Evolutionary conservation across 1,140 invertebrate species (phyloP), one percentile per base, ranked within the genome.

Genomic region (Colletes latitarsis): DNA sequence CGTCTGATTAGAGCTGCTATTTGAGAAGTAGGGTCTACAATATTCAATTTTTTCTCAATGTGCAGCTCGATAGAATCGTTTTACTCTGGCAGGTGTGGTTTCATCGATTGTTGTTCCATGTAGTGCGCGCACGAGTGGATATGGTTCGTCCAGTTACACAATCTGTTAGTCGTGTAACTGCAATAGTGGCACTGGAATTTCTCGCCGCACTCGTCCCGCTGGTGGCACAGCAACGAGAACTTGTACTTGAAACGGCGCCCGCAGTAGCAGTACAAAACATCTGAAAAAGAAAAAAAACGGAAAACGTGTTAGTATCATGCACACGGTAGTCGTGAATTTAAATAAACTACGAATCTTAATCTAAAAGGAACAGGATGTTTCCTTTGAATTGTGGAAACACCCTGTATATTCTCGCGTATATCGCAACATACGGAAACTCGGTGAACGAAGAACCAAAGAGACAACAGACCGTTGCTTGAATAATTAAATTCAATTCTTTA

Each of bases 191-290:
- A 94, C 41, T 77, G 70, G 63, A 91, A 90, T 30, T 83, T 86
- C 74, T 90, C 88, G 12, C 92, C 92, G 69, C 94, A 94, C 68
- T 94, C 94, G 67, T 93, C 94, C 6, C 91, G 89, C 76, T 92
- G 88, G 81, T 94, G 94, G 10, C 93, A 90, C 19, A 92, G 86
- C 66, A 95, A 85, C 4, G 94, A 94, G 39, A 93, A 92, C 76
- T 91, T 88, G 87, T 92, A 93, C 68, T 91, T 93, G 86, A 84
- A 90, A 12, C 81, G 82, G 19, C 88, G 84, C 57, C 88, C 86
- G 39, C 88, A 91, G 39, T 57, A 43, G 55, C 88, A 92, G 1
- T 43, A 17, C 57, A 88, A 69, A 43, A 74, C 77, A 89, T 78
- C 91, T 92, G 91, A 88, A 92, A 92, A 77, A 80, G 77, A 81